These are phyloP conservation scores for Eubucco bourcierii DNA, from an alignment of 2,113 vertebrate species.

Conservation along the genomic window DNA sequence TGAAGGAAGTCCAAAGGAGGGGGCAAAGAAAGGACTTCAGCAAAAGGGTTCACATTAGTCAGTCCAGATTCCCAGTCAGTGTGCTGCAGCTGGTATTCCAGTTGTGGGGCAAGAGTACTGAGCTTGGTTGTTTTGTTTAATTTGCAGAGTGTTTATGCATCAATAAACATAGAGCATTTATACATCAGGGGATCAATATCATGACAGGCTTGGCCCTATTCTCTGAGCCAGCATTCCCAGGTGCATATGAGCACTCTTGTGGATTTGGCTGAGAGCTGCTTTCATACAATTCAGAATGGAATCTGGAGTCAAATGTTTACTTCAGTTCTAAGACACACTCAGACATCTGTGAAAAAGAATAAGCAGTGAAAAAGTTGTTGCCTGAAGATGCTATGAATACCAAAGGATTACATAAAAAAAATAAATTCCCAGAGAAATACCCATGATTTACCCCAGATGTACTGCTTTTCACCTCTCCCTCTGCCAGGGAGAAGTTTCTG, in stretches of 20 bases:
- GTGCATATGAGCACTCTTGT: not conserved
- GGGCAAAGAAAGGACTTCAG: too few species aligned
- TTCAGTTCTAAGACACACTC: not conserved
- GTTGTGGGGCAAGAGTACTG: not conserved
- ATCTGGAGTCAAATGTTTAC: not conserved
- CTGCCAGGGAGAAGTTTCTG: too few species aligned
- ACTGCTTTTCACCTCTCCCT: not conserved
- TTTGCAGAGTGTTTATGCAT: not conserved
- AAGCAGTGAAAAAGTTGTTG: not conserved
- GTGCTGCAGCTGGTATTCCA: not conserved
- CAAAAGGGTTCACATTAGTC: too few species aligned
- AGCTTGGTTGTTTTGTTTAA: not conserved
- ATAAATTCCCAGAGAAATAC: not conserved
- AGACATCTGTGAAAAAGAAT: not conserved
- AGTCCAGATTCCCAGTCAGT: not conserved
- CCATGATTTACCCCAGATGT: not conserved
- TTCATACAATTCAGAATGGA: not conserved
- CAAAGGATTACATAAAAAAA: not conserved
- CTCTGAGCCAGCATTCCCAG: conserved; percentile 11
- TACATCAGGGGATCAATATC: not conserved
- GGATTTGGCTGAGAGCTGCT: not conserved
- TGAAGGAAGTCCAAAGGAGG: too few species aligned
- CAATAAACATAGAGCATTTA: not conserved
- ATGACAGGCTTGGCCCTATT: not conserved
- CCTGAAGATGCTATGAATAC: not conserved